Conservation (phyloP, 2,797 vertebrate genomes). For the Salmo trutta region DNA sequence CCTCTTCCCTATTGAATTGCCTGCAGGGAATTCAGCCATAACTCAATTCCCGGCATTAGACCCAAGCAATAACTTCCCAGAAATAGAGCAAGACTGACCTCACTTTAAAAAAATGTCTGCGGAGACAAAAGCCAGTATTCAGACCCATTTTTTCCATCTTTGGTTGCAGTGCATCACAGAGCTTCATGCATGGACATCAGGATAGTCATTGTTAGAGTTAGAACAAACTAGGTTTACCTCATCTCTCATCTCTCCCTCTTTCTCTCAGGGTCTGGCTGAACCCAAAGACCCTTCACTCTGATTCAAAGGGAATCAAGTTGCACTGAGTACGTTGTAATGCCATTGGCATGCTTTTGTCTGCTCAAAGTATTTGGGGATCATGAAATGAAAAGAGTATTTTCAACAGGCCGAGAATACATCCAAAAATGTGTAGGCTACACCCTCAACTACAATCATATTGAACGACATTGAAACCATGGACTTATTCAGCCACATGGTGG, state of each 20-base stretch:
- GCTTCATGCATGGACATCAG: slow-evolving; percentile 36
- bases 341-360: slow-evolving; percentile 44
- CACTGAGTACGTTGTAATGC: slow-evolving; percentile 13
- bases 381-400: not conserved
- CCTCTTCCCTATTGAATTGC: slow-evolving; percentile 22
- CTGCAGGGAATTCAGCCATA: slow-evolving; percentile 35
- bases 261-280: slow-evolving; percentile 25
- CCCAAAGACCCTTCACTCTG: slow-evolving; percentile 12
- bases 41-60: slow-evolving; percentile 42
- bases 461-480: not conserved
- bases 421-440: not conserved
- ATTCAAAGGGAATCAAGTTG: slow-evolving; percentile 19
- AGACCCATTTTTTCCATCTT: slow-evolving; percentile 43
- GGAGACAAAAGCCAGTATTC: slow-evolving; percentile 62
- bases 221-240: slow-evolving; percentile 16
- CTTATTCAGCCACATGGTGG: not conserved
- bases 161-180: slow-evolving; percentile 46
- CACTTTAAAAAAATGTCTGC: slow-evolving; percentile 53
- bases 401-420: not conserved
- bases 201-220: slow-evolving; percentile 21
- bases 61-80: slow-evolving; percentile 31
- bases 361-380: slow-evolving; percentile 3
- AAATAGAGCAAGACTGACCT: slow-evolving; percentile 58
- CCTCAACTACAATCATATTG: not conserved
- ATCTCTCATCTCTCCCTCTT: not conserved